Evolutionary conservation across 2,888 invertebrate species (phyloP), one percentile per base, ranked within the genome.

Genomic region (Girardia tigrina): DNA sequence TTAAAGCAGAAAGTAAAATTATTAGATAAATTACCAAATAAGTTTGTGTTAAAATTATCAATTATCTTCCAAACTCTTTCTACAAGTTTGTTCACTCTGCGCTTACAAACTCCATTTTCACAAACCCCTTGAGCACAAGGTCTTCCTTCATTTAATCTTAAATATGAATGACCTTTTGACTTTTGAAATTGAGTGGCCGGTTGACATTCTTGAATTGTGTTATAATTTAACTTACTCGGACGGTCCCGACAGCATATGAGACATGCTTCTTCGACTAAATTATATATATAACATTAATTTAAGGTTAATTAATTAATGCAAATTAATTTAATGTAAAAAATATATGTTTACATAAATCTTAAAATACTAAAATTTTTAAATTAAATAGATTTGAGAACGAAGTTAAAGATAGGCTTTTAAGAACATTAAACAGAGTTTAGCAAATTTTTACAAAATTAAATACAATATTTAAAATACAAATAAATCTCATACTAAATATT

Each of bases 31-130:
- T 80, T 80, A 87, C 80, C 92, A 77, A 82, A 77, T 69, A 78
- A 73, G 77, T 80, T 80, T 23, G 78, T 77, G 20, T 80, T 79
- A 23, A 94, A 92, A 81, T 94, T 92, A 85, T 94, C 94, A 78
- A 95, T 94, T 73, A 95, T 93, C 83, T 93, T 92, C 93, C 94
- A 95, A 85, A 95, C 92, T 29, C 94, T 88, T 84, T 94, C 92
- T 12, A 94, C 92, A 27, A 94, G 91, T 82, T 94, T 94, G 83
- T 92, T 92, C 77, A 92, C 90, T 0, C 92, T 92, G 85, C 93
- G 92, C 84, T 93, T 91, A 82, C 94, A 95, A 28, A 90, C 88
- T 8, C 94, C 94, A 91, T 79, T 70, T 14, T 79, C 77, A 82
- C 95, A 97, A 84, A 93, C 92, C 56, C 95, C 95, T 86, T 94